phyloP scores from a whole-genome alignment of 2,113 vertebrate genomes.

The Baryphthengus martii region DNA sequence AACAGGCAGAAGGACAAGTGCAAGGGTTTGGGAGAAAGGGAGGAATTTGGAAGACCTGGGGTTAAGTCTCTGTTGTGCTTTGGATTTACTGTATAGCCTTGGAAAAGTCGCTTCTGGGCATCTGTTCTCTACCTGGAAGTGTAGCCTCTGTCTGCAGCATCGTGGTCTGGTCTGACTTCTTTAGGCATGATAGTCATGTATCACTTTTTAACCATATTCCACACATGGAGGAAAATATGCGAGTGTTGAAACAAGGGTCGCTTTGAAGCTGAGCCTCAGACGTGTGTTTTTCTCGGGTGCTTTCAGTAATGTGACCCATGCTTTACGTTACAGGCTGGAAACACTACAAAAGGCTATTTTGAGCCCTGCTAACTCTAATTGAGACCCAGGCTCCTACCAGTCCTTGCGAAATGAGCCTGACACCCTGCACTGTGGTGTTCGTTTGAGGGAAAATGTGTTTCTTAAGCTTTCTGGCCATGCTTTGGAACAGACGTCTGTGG shows the following conservation, averaged over 20 bases:
- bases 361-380: background rate
- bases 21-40: background rate
- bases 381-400: background rate
- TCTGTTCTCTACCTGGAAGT: background rate
- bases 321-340: background rate
- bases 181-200: background rate
- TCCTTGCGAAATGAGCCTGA: background rate
- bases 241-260: background rate
- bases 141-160: background rate
- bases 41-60: background rate
- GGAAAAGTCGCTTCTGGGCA: background rate
- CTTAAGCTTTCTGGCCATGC: background rate
- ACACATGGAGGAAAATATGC: background rate
- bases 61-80: background rate
- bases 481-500: background rate
- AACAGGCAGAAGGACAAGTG: background rate
- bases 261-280: conserved; percentile 13
- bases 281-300: background rate
- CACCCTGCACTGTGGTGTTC: background rate
- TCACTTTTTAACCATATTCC: background rate
- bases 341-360: conserved; percentile 3
- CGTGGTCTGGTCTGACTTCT: background rate
- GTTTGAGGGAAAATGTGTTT: background rate
- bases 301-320: background rate
- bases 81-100: background rate